Base-by-base conservation (phyloP, 2,888 invertebrate genomes). In the Altica lythri region DNA sequence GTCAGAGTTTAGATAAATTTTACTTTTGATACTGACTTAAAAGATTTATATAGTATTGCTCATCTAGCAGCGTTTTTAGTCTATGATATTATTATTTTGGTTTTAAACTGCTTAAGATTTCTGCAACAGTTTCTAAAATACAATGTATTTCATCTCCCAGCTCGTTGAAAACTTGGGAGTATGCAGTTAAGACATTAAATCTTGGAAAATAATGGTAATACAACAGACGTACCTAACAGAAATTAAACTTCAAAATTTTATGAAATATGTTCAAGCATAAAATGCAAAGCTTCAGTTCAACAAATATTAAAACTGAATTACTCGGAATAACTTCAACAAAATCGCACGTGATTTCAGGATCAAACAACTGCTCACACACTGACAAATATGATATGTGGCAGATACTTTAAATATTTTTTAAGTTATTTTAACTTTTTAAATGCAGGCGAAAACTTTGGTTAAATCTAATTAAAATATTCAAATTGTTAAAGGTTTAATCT, bases 241-340 rank as follows among this genome's bases (percentile, higher is more conserved):
- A 49, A 54, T 54, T 54, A 50, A 49, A 54, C 49, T 45, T 37
- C 40, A 16, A 49, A 49, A 49, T 54, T 49, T 49, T 13, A 34
- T 37, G 16, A 40, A 45, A 40, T 54, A 38, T 54, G 40, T 27
- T 27, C 30, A 16, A 44, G 27, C 32, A 45, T 53, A 43, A 52
- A 53, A 57, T 51, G 51, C 46, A 43, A 53, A 45, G 22, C 40
- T 47, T 57, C 60, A 62, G 60, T 63, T 62, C 61, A 50, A 56
- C 62, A 65, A 63, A 65, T 60, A 65, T 63, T 65, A 65, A 62
- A 62, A 65, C 60, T 59, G 57, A 62, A 60, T 63, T 62, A 61
- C 61, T 58, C 58, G 57, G 59, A 65, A 65, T 63, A 59, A 63
- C 61, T 63, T 57, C 53, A 14, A 53, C 53, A 53, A 61, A 54